These are phyloP conservation scores for Megaceryle torquata DNA, from an alignment of 2,113 vertebrate genomes.

Conservation along the genomic window DNA sequence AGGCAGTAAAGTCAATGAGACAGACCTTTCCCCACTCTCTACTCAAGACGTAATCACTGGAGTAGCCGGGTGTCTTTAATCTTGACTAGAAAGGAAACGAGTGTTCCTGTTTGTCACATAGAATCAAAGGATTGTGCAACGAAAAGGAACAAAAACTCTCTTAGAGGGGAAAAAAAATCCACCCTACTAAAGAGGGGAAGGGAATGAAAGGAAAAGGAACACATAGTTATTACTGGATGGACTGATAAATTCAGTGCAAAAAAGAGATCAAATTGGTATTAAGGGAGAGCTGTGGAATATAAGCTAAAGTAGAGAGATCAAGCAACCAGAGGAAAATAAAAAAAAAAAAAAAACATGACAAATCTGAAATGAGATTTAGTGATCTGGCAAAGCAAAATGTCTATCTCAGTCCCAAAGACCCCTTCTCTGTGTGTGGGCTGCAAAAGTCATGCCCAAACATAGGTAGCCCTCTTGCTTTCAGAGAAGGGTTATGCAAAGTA, in stretches of 20 bases:
- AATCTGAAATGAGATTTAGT: slow-evolving; percentile 1
- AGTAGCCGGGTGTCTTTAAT: not conserved
- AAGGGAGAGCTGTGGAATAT: not conserved
- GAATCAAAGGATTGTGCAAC: slow-evolving; percentile 34
- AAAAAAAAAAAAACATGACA: not conserved
- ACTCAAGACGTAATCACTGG: not conserved
- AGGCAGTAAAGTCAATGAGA: not conserved
- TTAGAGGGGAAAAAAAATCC: not conserved
- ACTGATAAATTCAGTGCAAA: slow-evolving; percentile 25
- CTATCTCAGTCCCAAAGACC: not conserved
- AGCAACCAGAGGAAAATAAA: not conserved
- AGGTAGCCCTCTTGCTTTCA: not conserved
- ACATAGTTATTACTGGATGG: not conserved
- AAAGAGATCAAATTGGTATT: slow-evolving; percentile 1
- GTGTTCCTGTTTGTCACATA: not conserved
- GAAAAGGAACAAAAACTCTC: slow-evolving; percentile 26
- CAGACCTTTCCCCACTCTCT: not conserved
- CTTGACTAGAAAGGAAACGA: not conserved
- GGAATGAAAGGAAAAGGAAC: not conserved
- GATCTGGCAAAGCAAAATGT: not conserved
- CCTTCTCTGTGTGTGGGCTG: not conserved
- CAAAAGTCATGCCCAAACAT: not conserved
- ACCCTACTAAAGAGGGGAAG: not conserved
- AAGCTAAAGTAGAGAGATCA: not conserved
- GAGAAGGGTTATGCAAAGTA: not conserved